Percentiles rank a stretch among this genome's conserved stretches.
These are phyloP conservation scores for Hippopotamus amphibius DNA, from an alignment of 2,113 vertebrate species.

Conservation along the genomic window DNA sequence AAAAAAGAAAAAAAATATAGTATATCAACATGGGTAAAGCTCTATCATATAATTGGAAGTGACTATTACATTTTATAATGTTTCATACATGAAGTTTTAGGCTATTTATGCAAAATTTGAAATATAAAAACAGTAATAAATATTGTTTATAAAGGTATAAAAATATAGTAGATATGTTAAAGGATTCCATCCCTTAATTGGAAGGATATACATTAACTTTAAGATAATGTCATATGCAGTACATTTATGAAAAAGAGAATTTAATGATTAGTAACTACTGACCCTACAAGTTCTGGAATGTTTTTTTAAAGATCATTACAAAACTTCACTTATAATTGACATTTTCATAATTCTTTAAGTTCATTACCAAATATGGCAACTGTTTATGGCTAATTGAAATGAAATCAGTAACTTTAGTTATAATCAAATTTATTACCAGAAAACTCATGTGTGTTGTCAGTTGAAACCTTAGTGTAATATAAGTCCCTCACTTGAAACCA, in stretches of 20 bases:
- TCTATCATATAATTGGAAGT: not conserved
- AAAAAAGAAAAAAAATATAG: not conserved
- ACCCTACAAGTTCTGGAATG: not conserved
- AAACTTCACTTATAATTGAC: not conserved
- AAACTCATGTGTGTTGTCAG: not conserved
- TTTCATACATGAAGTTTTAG: not conserved
- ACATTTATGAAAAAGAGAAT: not conserved
- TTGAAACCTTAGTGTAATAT: not conserved
- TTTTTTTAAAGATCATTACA: not conserved
- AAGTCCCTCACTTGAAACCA: not conserved
- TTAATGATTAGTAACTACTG: not conserved
- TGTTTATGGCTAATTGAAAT: not conserved
- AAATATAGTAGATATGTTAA: not conserved
- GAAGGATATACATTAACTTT: not conserved
- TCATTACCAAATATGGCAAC: not conserved
- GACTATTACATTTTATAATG: not conserved
- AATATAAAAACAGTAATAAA: not conserved
- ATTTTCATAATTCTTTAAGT: constrained; percentile 2
- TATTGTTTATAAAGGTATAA: not conserved
- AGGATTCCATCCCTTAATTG: not conserved
- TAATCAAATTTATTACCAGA: not conserved
- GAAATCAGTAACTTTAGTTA: not conserved
- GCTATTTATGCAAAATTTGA: not conserved
- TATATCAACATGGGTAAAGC: not conserved
- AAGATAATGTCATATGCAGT: not conserved